Base-by-base conservation (phyloP, 2,797 vertebrate genomes). In the Meda fulgida region DNA sequence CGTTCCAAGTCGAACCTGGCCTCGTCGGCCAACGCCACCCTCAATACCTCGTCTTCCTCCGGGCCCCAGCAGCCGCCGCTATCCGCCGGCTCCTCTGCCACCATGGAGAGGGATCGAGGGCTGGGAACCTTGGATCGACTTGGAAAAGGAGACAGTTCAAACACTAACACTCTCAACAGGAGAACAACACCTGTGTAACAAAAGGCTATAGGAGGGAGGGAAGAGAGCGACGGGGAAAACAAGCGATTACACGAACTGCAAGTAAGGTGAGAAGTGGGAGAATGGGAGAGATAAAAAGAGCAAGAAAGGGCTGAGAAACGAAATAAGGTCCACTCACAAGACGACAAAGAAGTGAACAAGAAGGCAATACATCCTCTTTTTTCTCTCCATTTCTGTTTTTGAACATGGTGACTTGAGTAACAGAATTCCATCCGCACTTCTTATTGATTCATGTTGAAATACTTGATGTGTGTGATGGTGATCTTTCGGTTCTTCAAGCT, bases 101-200 rank as follows among this genome's bases (percentile, higher is more conserved):
- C 95, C 89, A 95, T 96, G 95, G 95, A 96, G 90, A 86, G 95
- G 76, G 95, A 95, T 85, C 80, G 95, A 87, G 93, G 93, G 77
- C 84, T 95, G 78, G 94, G 94, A 63, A 96, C 95, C 43, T 92
- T 96, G 90, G 95, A 96, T 89, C 93, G 95, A 2, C 91, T 95
- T 76, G 95, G 94, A 67, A 95, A 96, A 84, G 90, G 94, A 80
- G 95, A 96, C 88, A 88, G 95, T 73, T 96, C 96, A 92, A 97
- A 97, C 93, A 97, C 96, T 80, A 97, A 97, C 89, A 98, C 97
- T 29, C 96, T 97, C 21, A 98, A 98, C 94, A 96, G 97, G 94
- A 98, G 97, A 91, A 98, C 97, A 0, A 96, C 95, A 18, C 95
- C 95, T 18, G 95, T 96, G 90, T 98, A 95, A 92, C 87, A 31